Percentiles rank a stretch among this genome's conserved stretches.
Conservation (phyloP, 1,140 invertebrate species). For the Cydia strobilella region DNA sequence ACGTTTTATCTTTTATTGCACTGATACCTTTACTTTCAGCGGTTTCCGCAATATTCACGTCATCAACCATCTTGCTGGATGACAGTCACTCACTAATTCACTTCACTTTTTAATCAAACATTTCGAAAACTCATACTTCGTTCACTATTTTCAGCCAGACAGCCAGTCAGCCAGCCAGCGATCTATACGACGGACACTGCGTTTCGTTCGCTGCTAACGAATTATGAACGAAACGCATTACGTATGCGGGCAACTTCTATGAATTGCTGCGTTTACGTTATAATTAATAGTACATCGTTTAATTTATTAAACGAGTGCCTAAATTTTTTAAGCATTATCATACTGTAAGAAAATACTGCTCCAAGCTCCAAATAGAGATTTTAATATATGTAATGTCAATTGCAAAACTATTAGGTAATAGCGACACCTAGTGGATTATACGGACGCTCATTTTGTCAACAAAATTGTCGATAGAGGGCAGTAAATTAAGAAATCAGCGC, state of each 20-base stretch:
- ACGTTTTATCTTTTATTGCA: slow-evolving; percentile 75
- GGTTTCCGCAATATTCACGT: slow-evolving; percentile 78
- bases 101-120: slow-evolving; percentile 76
- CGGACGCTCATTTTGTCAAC: background rate
- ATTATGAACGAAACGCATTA: slow-evolving; percentile 34
- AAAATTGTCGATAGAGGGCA: background rate
- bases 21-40: slow-evolving; percentile 78
- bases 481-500: background rate
- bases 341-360: no score
- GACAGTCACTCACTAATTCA: slow-evolving; percentile 71
- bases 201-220: slow-evolving; percentile 76
- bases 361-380: background rate
- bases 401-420: background rate
- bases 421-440: background rate
- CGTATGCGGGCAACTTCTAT: slow-evolving; percentile 43
- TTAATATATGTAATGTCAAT: background rate
- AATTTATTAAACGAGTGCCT: background rate
- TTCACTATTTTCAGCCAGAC: slow-evolving; percentile 78
- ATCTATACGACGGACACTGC: slow-evolving; percentile 75
- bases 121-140: slow-evolving; percentile 78
- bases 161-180: slow-evolving; percentile 73
- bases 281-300: background rate
- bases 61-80: slow-evolving; percentile 78
- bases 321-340: no score
- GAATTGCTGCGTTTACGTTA: slow-evolving; percentile 19